Evolutionary conservation across 2,113 vertebrate species (phyloP), one percentile per base, ranked within the genome.

Genomic region (Tragulus kanchil): DNA sequence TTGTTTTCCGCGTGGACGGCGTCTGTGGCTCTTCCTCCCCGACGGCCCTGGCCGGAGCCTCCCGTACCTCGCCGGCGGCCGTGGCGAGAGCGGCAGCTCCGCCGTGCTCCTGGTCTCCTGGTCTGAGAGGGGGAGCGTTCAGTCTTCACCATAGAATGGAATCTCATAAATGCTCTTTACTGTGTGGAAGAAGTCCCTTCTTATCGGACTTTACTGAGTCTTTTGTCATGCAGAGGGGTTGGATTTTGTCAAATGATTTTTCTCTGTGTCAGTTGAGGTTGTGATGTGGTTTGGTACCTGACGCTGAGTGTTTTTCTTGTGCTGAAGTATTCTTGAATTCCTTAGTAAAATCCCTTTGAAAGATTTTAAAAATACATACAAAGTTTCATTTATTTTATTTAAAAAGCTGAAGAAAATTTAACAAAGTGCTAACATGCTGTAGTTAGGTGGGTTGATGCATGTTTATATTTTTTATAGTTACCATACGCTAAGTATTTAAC

Each of bases 361-460:
- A 84, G 28, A 16, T 85, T 61, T 45, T 1, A 1, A 62, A 62
- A 62, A 62, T 23, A 62, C 10, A 62, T 15, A 23, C 28, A 56
- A 83, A 78, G 25, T 92, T 88, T 94, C 21, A 14, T 21, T 85
- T 71, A 42, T 94, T 92, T 93, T 65, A 84, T 86, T 95, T 86
- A 62, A 95, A 91, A 96, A 90, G 75, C 58, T 95, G 87, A 94
- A 90, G 64, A 36, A 90, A 54, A 85, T 82, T 52, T 65, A 48
- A 90, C 82, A 21, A 36, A 94, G 82, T 77, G 58, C 54, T 89
- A 85, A 69, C 62, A 61, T 90, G 75, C 73, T 82, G n/a, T 54
- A 64, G 62, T 85, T 48, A 58, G 81, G 75, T 81, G 14, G 79
- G 31, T 89, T 59, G 90, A 42, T 59, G 11, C 13, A 59, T 31